These are phyloP conservation scores for Nylanderia fulva DNA, from an alignment of 1,140 invertebrate species.

Conservation along the genomic window DNA sequence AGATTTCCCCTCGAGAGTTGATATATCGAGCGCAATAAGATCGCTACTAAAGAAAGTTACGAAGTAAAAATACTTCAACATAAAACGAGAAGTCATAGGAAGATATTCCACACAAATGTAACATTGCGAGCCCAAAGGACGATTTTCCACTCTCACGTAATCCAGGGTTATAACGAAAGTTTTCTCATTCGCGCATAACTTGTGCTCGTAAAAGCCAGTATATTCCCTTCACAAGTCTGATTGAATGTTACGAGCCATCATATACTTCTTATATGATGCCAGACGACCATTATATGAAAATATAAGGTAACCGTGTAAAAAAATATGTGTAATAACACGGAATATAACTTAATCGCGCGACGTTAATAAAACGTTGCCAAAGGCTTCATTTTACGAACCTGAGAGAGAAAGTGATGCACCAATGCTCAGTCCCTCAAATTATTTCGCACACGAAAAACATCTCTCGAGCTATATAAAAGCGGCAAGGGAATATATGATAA, in stretches of 20 bases:
- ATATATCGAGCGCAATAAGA: neutral
- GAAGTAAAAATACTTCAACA: neutral
- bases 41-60: neutral
- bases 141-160: conserved; percentile 28
- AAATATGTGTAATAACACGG: conserved; percentile 38
- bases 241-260: conserved; percentile 36
- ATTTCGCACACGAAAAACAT: conserved; percentile 32
- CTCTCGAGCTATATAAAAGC: conserved; percentile 9
- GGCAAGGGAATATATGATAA: neutral
- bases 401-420: conserved; percentile 41
- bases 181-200: conserved; percentile 33
- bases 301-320: neutral
- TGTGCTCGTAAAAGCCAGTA: conserved; percentile 19
- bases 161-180: conserved; percentile 25
- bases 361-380: conserved; percentile 2
- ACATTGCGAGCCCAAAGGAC: neutral
- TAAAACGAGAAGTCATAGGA: too few relatives aligned
- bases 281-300: conserved; percentile 1
- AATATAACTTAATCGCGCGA: conserved; percentile 31
- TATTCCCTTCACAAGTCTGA: conserved; percentile 22
- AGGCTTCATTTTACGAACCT: conserved; percentile 7
- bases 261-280: conserved; percentile 22
- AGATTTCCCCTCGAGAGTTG: too few relatives aligned
- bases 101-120: neutral
- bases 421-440: conserved; percentile 27